phyloP scores from a whole-genome alignment of 2,797 vertebrate genomes.

The Pseudochromis fuscus region DNA sequence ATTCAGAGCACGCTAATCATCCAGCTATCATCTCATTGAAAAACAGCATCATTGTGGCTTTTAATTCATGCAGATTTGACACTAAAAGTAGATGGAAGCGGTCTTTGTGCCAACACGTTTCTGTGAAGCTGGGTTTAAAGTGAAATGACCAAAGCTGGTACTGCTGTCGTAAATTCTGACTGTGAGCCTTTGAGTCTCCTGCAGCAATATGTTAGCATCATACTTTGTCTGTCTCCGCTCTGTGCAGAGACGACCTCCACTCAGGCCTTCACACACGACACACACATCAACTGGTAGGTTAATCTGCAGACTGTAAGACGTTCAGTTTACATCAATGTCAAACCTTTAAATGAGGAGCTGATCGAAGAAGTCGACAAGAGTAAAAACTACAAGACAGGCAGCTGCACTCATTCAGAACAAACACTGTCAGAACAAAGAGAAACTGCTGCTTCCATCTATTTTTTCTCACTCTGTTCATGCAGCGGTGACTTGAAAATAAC shows the following conservation, averaged over 20 bases:
- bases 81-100: constrained; percentile 14
- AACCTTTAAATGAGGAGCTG: too few species aligned
- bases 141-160: background rate
- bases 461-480: too few species aligned
- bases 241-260: background rate
- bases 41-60: constrained; percentile 13
- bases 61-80: constrained; percentile 35
- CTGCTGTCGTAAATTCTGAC: background rate
- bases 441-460: too few species aligned
- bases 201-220: background rate
- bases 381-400: too few species aligned
- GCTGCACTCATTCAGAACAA: too few species aligned
- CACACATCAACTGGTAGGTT: too few species aligned
- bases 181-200: background rate
- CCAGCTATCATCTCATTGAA: constrained; percentile 9
- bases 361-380: too few species aligned
- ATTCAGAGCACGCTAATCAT: constrained; percentile 21
- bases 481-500: too few species aligned
- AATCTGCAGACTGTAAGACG: too few species aligned
- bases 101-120: background rate
- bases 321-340: too few species aligned
- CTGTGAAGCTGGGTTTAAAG: background rate
- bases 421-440: too few species aligned
- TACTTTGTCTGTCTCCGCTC: background rate
- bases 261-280: too few species aligned